These are phyloP conservation scores for Laothoe populi DNA, from an alignment of 2,888 invertebrate species.

Conservation along the genomic window DNA sequence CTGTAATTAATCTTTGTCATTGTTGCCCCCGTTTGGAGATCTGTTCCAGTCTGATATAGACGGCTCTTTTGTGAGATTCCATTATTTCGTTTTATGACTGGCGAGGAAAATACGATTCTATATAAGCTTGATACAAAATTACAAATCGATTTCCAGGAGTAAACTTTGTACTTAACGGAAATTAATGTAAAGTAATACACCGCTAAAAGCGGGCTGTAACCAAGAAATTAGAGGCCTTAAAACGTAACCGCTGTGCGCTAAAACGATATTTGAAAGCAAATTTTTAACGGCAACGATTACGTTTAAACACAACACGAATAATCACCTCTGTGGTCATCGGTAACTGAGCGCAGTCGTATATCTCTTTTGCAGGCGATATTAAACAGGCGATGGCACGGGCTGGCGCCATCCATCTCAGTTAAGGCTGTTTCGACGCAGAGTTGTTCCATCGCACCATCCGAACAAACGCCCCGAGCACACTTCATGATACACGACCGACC, in stretches of 20 bases:
- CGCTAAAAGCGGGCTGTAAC: too few relatives aligned
- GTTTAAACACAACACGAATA: background rate
- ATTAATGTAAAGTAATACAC: background rate
- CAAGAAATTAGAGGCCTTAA: too few relatives aligned
- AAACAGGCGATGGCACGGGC: constrained; percentile 72
- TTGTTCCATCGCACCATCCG: constrained; percentile 40
- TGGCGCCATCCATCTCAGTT: constrained; percentile 72
- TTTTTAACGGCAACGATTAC: background rate
- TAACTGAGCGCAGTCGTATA: constrained; percentile 53
- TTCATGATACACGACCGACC: constrained; percentile 21
- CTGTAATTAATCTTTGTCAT: constrained; percentile 76
- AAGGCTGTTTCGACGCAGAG: constrained; percentile 69
- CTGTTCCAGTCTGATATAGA: constrained; percentile 53
- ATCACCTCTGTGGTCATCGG: constrained; percentile 10
- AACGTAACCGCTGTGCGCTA: background rate
- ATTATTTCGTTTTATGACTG: constrained; percentile 46
- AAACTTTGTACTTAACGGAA: background rate
- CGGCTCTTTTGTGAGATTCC: constrained; percentile 48
- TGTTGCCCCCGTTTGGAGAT: constrained; percentile 66
- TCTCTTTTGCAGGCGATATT: constrained; percentile 73
- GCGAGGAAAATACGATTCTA: constrained; percentile 37
- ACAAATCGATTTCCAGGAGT: constrained; percentile 23
- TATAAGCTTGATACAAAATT: constrained; percentile 30
- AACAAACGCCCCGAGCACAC: constrained; percentile 39
- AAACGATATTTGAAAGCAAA: background rate